phyloP scores from a whole-genome alignment of 2,113 vertebrate genomes.

The Boleophthalmus pectinirostris region DNA sequence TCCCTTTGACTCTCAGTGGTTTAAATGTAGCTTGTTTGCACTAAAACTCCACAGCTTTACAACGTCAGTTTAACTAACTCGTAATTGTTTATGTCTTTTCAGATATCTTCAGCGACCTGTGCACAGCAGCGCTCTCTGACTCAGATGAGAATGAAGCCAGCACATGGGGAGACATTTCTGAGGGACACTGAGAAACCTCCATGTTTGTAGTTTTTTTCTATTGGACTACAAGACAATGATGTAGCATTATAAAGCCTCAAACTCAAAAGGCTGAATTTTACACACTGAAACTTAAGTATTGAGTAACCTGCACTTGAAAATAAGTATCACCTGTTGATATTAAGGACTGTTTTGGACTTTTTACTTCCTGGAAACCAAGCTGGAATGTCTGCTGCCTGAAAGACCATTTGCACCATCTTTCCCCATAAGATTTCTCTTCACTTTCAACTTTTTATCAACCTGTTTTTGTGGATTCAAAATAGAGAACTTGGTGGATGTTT shows the following conservation, averaged over 20 bases:
- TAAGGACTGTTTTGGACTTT: background rate
- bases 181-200: conserved; percentile 73
- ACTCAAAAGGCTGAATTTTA: conserved; percentile 32
- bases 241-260: conserved; percentile 29
- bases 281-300: conserved; percentile 13
- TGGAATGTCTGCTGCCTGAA: conserved; percentile 8
- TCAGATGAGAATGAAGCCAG: conserved; percentile 75
- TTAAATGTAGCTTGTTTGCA: conserved; percentile 7
- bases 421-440: background rate
- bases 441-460: background rate
- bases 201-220: conserved; percentile 12
- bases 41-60: background rate
- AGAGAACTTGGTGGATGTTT: background rate
- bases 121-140: conserved; percentile 75
- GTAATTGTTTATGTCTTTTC: conserved; percentile 46
- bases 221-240: conserved; percentile 15
- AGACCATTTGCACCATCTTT: background rate
- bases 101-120: conserved; percentile 82
- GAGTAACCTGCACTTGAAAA: conserved; percentile 31
- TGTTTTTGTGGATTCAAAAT: background rate
- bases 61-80: conserved; percentile 23
- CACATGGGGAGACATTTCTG: conserved; percentile 66
- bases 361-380: background rate
- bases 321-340: conserved; percentile 15
- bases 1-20: conserved; percentile 1